Conservation (phyloP, 2,113 vertebrate species). For the Myocastor coypus region DNA sequence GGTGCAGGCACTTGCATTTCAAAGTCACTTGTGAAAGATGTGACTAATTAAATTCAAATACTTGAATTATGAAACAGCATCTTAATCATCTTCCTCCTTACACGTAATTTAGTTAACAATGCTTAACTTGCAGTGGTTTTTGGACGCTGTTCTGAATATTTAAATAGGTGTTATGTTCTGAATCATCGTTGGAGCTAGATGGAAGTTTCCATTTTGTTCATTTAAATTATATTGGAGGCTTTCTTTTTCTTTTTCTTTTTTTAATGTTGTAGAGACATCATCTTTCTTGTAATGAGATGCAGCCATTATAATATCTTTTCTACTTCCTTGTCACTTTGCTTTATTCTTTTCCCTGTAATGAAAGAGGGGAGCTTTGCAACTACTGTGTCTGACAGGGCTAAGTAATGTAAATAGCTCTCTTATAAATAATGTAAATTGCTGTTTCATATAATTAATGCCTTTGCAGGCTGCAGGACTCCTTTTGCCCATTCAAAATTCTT, state of each 20-base stretch:
- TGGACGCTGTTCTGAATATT: constrained; percentile 67
- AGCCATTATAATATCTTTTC: constrained; percentile 65
- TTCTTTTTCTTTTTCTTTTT: constrained; percentile 1
- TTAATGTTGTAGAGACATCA: constrained; percentile 33
- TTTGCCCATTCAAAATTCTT: constrained; percentile 49
- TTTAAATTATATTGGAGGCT: constrained; percentile 60
- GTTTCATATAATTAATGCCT: constrained; percentile 75
- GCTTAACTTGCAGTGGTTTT: constrained; percentile 48
- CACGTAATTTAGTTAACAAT: constrained; percentile 44
- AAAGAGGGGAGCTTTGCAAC: constrained; percentile 28
- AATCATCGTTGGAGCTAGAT: constrained; percentile 69
- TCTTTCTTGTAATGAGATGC: constrained; percentile 62
- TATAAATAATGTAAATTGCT: constrained; percentile 80
- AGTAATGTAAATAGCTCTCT: constrained; percentile 75
- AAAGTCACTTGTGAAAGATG: constrained; percentile 67
- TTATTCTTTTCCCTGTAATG: constrained; percentile 53
- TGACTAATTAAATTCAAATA: constrained; percentile 68
- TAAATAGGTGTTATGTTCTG: constrained; percentile 62
- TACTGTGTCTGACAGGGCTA: constrained; percentile 49
- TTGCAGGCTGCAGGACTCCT: constrained; percentile 35
- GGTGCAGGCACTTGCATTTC: constrained; percentile 34
- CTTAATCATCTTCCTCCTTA: constrained; percentile 65
- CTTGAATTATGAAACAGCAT: constrained; percentile 68
- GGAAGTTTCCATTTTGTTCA: constrained; percentile 69
- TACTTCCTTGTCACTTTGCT: constrained; percentile 52